Evolutionary conservation across 2,888 invertebrate genomes (phyloP).

Genomic region (Girardia tigrina): DNA sequence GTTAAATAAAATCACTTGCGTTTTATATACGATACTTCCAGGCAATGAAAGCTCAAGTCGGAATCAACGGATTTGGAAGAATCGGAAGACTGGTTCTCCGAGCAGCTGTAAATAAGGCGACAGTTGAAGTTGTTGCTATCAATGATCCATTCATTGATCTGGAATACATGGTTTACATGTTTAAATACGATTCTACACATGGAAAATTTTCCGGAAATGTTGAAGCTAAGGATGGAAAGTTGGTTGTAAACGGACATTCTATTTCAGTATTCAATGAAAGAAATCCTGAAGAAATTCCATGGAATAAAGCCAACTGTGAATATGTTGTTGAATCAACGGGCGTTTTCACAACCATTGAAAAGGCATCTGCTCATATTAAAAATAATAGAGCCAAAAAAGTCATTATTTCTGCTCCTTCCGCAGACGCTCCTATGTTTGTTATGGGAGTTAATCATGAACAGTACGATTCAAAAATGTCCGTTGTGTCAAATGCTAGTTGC

Average conservation of each 20-base stretch:
- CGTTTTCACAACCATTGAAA: conserved; percentile 85
- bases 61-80: conserved; percentile 62
- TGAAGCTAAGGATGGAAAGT: conserved; percentile 60
- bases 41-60: conserved; percentile 31
- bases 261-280: conserved; percentile 70
- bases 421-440: conserved; percentile 98
- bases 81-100: conserved; percentile 79
- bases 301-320: conserved; percentile 79
- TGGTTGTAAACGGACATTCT: conserved; percentile 65
- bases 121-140: conserved; percentile 61
- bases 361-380: conserved; percentile 72
- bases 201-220: conserved; percentile 82
- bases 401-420: conserved; percentile 89
- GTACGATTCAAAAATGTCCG: conserved; percentile 64
- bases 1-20: too few species aligned
- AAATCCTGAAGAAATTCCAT: conserved; percentile 66
- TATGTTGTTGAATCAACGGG: conserved; percentile 94
- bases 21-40: too few species aligned
- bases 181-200: conserved; percentile 95
- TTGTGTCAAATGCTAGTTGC: conserved; percentile 72
- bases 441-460: conserved; percentile 82
- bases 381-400: conserved; percentile 79
- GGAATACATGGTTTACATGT: conserved; percentile 92
- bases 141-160: conserved; percentile 92
- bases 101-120: conserved; percentile 62